Evolutionary conservation across 2,888 invertebrate species (phyloP), one percentile per base, ranked within the genome.

Genomic region (Pseudococcus longispinus): DNA sequence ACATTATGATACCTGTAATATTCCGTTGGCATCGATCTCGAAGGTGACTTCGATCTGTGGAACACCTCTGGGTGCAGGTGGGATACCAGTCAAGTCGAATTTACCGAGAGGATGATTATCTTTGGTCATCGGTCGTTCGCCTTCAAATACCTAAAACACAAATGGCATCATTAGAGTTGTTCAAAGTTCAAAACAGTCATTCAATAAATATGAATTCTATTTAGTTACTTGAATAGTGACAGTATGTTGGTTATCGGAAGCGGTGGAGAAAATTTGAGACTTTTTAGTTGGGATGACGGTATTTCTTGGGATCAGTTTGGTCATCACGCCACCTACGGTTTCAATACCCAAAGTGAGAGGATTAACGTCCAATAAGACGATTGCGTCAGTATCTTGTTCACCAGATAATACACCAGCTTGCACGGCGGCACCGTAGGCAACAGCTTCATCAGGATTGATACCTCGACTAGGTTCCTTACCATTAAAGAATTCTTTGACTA

Each of bases 291-390:
- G 99, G 90, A 99, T 99, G 88, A 98, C 98, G 37, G 99, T 99
- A 93, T 99, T 99, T 90, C 99, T 92, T 87, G 97, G 96, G 91
- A 99, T 99, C 87, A 99, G 93, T 91, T 98, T 99, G 89, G 99
- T 99, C 99, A 99, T 99, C 44, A 99, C 99, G 89, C 99, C 99
- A 88, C 99, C 99, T 83, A 99, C 98, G 70, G 99, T 99, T 92
- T 99, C 99, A 90, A 99, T 99, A 92, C 99, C 99, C 95, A 99
- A 94, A 89, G 99, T 99, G 89, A 99, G 93, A 89, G 99, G 99
- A 91, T 98, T 99, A 87, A 99, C 99, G 91, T 99, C 99, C 88
- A 99, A 93, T 88, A 99, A 93, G 0, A 99, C 97, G 89, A 99
- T 95, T 87, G 98, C 98, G 89, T 97, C 97, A 1, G 98, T 98